A percentile compares a stretch with the other conserved stretches of the same genome.
phyloP scores from a whole-genome alignment of 2,113 vertebrate genomes.

The Chionomys nivalis region DNA sequence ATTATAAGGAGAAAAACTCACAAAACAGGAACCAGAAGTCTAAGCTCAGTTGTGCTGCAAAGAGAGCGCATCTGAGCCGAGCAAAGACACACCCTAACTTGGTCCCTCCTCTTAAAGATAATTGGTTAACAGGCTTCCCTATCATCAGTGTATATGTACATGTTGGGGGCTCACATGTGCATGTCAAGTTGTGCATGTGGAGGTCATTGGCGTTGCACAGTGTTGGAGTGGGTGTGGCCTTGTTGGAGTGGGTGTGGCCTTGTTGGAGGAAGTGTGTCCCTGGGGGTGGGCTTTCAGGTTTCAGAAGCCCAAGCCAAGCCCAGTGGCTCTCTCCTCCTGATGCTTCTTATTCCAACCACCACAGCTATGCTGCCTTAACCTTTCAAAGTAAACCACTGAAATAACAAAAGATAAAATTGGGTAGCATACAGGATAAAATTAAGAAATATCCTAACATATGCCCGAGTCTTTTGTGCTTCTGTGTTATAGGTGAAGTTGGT shows the following conservation, averaged over 20 bases:
- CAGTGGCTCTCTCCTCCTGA: not conserved
- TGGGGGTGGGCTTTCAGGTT: not conserved
- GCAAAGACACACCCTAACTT: no score
- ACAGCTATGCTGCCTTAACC: slow-evolving; percentile 6
- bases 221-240: not conserved
- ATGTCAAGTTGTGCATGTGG: no score
- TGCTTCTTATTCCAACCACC: not conserved
- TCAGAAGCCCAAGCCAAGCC: not conserved
- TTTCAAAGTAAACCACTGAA: slow-evolving; percentile 7
- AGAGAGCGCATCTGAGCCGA: no score
- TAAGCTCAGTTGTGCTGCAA: no score
- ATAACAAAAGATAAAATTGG: not conserved
- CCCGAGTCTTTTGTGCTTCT: slow-evolving; percentile 27
- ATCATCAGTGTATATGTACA: not conserved
- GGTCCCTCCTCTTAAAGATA: no score
- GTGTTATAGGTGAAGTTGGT: slow-evolving; percentile 81
- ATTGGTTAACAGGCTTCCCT: no score
- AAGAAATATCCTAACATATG: not conserved
- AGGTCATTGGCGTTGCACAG: not conserved
- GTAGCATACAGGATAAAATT: not conserved
- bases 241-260: no score
- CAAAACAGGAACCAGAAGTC: no score
- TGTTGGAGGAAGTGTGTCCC: not conserved
- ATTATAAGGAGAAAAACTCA: no score
- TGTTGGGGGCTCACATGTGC: not conserved